A percentile compares a stretch with the other conserved stretches of the same genome.
These are phyloP conservation scores for Melinaea menophilus DNA, from an alignment of 2,888 invertebrate genomes.

Conservation along the genomic window DNA sequence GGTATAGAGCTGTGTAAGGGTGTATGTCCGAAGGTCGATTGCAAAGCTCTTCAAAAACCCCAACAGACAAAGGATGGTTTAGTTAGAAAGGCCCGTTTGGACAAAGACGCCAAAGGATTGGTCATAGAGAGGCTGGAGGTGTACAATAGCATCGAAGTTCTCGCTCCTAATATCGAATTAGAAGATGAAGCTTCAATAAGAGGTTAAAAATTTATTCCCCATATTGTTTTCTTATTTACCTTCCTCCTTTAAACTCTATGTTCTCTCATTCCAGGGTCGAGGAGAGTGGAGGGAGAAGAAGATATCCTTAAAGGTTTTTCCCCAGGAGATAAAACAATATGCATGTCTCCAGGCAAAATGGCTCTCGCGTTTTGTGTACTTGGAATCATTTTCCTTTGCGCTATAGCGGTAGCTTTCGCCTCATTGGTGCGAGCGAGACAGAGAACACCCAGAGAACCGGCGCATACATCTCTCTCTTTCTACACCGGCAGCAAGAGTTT, in stretches of 20 bases:
- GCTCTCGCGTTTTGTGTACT: conserved; percentile 85
- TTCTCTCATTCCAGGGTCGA: conserved; percentile 54
- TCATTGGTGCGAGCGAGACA: conserved; percentile 81
- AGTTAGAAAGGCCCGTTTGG: conserved; percentile 65
- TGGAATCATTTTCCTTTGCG: conserved; percentile 84
- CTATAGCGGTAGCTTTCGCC: conserved; percentile 83
- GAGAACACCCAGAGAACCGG: conserved; percentile 65
- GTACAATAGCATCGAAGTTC: conserved; percentile 88
- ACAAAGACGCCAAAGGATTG: conserved; percentile 75
- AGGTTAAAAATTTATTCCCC: conserved; percentile 48
- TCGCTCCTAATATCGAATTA: conserved; percentile 86
- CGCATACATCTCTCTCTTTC: conserved; percentile 75
- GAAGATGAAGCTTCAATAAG: conserved; percentile 78
- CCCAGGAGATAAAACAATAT: conserved; percentile 81
- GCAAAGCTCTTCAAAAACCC: conserved; percentile 62
- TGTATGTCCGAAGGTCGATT: conserved; percentile 81
- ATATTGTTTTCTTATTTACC: neutral
- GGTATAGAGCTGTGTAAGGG: conserved; percentile 86
- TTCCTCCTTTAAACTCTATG: neutral
- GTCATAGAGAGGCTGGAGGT: conserved; percentile 84
- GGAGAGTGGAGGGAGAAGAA: conserved; percentile 66
- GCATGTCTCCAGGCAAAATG: conserved; percentile 86
- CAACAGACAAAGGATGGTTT: conserved; percentile 69
- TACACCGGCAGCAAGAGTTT: conserved; percentile 79
- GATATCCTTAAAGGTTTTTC: conserved; percentile 65